Evolutionary conservation across 1,140 invertebrate genomes (phyloP), one percentile per base, ranked within the genome.

Genomic region (Polyergus mexicanus): DNA sequence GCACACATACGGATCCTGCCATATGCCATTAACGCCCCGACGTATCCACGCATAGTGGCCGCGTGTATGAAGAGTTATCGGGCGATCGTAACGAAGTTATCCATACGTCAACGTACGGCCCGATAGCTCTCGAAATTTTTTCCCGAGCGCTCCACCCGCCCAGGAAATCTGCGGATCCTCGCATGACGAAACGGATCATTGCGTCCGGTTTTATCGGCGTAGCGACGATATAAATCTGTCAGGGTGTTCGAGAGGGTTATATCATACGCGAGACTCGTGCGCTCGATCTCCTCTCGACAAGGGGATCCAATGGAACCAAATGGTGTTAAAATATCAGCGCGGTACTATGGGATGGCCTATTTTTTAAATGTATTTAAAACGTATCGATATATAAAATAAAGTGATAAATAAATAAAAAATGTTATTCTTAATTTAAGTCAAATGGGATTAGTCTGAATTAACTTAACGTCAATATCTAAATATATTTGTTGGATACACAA

Each of bases 11-110:
- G 72, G 71, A 58, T 72, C 68, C 78, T 84, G 86, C 84, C 90
- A 91, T 91, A 91, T 91, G 92, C 90, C 86, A 90, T 92, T 92
- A 92, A 91, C 91, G 78, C 86, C 83, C 91, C 92, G 88, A 91
- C 71, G 69, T 88, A 60, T 88, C 60, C 60, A 69, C 56, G 86
- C 60, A 83, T 38, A 35, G 77, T 86, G 69, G 80, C 51, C 72
- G 72, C 41, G 58, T 80, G 63, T 84, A 88, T 85, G 63, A 74
- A 69, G 72, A 88, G 76, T 91, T 91, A 88, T 89, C 86, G 78
- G 66, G 65, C 69, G 72, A 91, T 71, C 88, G 56, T 68, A 83
- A 74, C 69, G 32, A 83, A 88, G 72, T 83, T 80, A 68, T 58
- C 69, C 51, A 87, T 72, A 76, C 74, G 58, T 86, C 75, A 80